A percentile compares a stretch with the other conserved stretches of the same genome.
Conservation (phyloP, 2,113 vertebrate species). For the Hiodon alosoides region DNA sequence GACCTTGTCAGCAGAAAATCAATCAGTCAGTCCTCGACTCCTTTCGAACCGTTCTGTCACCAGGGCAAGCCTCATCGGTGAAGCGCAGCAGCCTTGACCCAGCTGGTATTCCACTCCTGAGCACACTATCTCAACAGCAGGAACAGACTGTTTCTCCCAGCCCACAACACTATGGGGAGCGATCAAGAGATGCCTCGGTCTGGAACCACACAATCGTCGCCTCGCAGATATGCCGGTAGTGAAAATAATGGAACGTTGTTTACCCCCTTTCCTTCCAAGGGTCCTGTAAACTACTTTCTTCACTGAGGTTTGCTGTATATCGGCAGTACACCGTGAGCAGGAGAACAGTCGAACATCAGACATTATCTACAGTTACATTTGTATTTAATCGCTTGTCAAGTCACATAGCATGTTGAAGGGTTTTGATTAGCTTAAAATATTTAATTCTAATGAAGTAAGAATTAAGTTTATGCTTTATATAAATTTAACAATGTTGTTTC, state of each 20-base stretch:
- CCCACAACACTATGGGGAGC: slow-evolving; percentile 56
- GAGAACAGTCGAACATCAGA: too few species aligned
- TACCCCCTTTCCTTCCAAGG: not conserved
- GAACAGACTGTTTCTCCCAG: slow-evolving; percentile 79
- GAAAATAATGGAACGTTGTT: slow-evolving; percentile 22
- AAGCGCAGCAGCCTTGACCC: slow-evolving; percentile 72
- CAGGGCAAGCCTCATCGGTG: slow-evolving; percentile 10
- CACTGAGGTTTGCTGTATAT: too few species aligned
- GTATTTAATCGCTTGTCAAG: too few species aligned
- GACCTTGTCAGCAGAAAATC: slow-evolving; percentile 42
- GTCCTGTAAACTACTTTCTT: not conserved
- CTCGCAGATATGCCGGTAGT: slow-evolving; percentile 27
- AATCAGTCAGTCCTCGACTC: slow-evolving; percentile 45
- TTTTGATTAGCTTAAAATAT: too few species aligned
- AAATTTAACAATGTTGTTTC: too few species aligned
- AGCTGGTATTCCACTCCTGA: slow-evolving; percentile 61
- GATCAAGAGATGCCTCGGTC: slow-evolving; percentile 46
- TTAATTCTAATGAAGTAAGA: too few species aligned
- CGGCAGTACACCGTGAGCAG: too few species aligned
- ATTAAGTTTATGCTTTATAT: too few species aligned
- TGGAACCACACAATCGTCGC: slow-evolving; percentile 39
- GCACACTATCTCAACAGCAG: slow-evolving; percentile 65
- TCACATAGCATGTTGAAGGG: too few species aligned
- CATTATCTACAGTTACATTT: too few species aligned
- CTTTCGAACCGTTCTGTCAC: slow-evolving; percentile 30